A percentile compares a stretch with the other conserved stretches of the same genome.
Evolutionary conservation across 2,797 vertebrate genomes (phyloP).

Genomic region (Cuculus canorus): DNA sequence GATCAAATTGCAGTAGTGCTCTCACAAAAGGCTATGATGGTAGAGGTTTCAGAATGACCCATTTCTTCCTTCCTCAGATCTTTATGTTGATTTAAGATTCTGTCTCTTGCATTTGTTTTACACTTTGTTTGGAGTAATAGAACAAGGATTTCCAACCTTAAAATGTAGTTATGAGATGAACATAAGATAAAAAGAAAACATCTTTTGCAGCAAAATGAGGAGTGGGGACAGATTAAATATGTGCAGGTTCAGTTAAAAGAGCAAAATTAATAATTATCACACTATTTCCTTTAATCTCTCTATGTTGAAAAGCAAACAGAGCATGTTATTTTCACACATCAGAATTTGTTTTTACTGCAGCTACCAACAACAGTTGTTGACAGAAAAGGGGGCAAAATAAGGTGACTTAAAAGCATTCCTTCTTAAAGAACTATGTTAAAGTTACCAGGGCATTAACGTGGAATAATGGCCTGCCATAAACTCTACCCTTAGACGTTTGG

Average conservation of each 20-base stretch:
- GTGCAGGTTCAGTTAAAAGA: slow-evolving; percentile 57
- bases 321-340: slow-evolving; percentile 71
- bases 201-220: slow-evolving; percentile 3
- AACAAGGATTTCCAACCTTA: neutral
- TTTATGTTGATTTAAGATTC: neutral
- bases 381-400: slow-evolving; percentile 29
- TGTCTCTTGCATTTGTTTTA: neutral
- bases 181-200: neutral
- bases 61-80: neutral
- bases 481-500: neutral
- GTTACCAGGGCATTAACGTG: slow-evolving; percentile 10
- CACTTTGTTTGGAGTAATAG: neutral
- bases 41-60: neutral
- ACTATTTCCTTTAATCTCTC: slow-evolving; percentile 59
- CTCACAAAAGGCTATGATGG: neutral
- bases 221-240: slow-evolving; percentile 35
- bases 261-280: slow-evolving; percentile 71
- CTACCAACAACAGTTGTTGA: slow-evolving; percentile 67
- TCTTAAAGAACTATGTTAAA: slow-evolving; percentile 22
- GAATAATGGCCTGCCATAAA: slow-evolving; percentile 27
- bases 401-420: slow-evolving; percentile 50
- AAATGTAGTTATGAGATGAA: neutral
- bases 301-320: slow-evolving; percentile 64
- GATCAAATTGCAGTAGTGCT: neutral
- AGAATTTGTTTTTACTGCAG: slow-evolving; percentile 62